phyloP scores from a whole-genome alignment of 2,113 vertebrate genomes.

The Stegostoma tigrinum region DNA sequence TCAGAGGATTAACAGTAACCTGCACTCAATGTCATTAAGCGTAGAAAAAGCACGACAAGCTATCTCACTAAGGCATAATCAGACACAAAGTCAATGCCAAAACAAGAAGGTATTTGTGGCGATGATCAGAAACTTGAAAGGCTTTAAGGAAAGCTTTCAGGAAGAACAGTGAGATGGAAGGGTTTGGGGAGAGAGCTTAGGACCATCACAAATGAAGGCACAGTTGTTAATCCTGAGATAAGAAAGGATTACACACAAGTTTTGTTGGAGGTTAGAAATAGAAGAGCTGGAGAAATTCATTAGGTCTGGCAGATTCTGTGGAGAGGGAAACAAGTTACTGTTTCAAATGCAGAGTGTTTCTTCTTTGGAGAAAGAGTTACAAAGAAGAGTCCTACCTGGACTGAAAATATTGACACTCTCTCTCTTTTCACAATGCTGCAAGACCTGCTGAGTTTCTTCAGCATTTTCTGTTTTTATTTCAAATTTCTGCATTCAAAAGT shows the following conservation, averaged over 20 bases:
- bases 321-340: too few relatives aligned
- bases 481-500: too few relatives aligned
- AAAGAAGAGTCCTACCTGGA: too few relatives aligned
- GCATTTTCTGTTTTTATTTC: too few relatives aligned
- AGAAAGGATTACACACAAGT: not conserved
- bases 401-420: too few relatives aligned
- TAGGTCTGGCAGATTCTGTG: too few relatives aligned
- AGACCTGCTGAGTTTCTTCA: too few relatives aligned
- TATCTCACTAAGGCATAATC: not conserved
- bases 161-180: not conserved
- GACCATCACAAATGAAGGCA: not conserved
- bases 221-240: not conserved
- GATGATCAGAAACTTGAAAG: not conserved
- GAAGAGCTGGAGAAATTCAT: too few relatives aligned
- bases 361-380: too few relatives aligned
- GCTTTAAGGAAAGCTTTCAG: not conserved
- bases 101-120: not conserved
- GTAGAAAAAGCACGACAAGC: not conserved
- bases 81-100: not conserved
- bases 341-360: too few relatives aligned
- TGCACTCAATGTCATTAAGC: not conserved
- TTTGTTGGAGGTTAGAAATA: not conserved
- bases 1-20: slow-evolving; percentile 57
- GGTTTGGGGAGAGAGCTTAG: not conserved
- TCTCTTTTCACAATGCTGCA: too few relatives aligned